Evolutionary conservation across 2,888 invertebrate genomes (phyloP), one percentile per base, ranked within the genome.

Genomic region (Dyspetes luteomarginatus): DNA sequence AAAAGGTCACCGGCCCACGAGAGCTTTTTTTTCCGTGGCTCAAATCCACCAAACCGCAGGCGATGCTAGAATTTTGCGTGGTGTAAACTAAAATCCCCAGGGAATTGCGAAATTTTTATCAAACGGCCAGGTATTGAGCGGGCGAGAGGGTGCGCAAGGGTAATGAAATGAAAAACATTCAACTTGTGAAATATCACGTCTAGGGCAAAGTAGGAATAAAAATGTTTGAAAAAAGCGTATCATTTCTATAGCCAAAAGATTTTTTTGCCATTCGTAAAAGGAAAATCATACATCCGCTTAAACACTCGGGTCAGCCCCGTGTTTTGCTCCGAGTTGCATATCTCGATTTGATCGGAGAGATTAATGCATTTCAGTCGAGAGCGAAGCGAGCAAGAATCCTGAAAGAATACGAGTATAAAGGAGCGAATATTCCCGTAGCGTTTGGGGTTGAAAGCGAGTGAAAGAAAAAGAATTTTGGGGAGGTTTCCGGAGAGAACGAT

Each of bases 1-100:
- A 77, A 82, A 81, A 80, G 80, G 82, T 77, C 82, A 73, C 81
- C 77, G 64, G 81, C 73, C 68, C 64, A 52, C 71, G 74, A 78
- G 81, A 69, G 69, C 71, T 76, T 45, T 48, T 48, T 48, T 17
- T 5, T 67, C 65, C 58, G 74, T 71, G 65, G 69, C 52, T 74
- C 58, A 43, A 45, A 69, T 41, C 69, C 52, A 24, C 56, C 69
- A 64, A 30, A 67, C 76, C 72, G 56, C 36, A 45, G 15, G 48
- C 68, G 60, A 56, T 56, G 67, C 71, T 56, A 48, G 22, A 45
- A 67, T 76, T 58, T 62, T 7, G n/a, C 22, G 41, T 50, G 30
- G 64, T 50, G 30, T 52, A 56, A 52, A 26, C 19, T 17, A n/a
- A 58, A 45, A 65, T 28, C 64, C 15, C 60, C 55, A 15, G 30